Evolutionary conservation across 2,113 vertebrate genomes (phyloP).

Genomic region (Gambusia affinis): DNA sequence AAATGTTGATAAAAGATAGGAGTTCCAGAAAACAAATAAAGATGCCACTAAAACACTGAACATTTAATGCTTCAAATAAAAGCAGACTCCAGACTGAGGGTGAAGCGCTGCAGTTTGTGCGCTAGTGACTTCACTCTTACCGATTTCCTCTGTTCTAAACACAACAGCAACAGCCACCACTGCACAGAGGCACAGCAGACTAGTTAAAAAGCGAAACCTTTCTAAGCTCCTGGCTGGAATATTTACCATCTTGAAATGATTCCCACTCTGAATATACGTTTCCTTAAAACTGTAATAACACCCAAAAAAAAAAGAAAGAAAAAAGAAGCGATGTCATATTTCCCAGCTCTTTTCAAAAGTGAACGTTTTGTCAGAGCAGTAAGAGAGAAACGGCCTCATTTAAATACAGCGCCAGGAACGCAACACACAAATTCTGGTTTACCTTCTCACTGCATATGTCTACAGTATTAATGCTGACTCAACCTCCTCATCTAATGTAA

Average conservation of each 20-base stretch:
- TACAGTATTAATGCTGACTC: not conserved
- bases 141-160: slow-evolving; percentile 22
- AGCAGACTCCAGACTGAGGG: slow-evolving; percentile 20
- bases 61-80: slow-evolving; percentile 38
- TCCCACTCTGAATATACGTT: slow-evolving; percentile 58
- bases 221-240: slow-evolving; percentile 65
- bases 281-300: slow-evolving; percentile 36
- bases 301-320: slow-evolving; percentile 36
- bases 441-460: slow-evolving; percentile 17
- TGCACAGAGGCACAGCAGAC: slow-evolving; percentile 18
- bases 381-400: slow-evolving; percentile 31
- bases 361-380: slow-evolving; percentile 39
- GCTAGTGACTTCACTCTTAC: slow-evolving; percentile 21
- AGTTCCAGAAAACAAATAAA: slow-evolving; percentile 38
- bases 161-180: slow-evolving; percentile 11
- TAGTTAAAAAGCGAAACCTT: slow-evolving; percentile 50
- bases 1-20: slow-evolving; percentile 17
- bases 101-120: slow-evolving; percentile 25
- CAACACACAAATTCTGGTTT: slow-evolving; percentile 6
- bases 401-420: slow-evolving; percentile 14
- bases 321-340: slow-evolving; percentile 62
- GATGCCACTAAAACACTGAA: not conserved
- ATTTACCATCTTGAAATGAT: slow-evolving; percentile 53
- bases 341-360: slow-evolving; percentile 48
- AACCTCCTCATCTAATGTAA: slow-evolving; percentile 11